Evolutionary conservation across 64 coral and sea anemone species (phyloP), one percentile per base, ranked within the genome.

Genomic region (Dendrophyllia cribrosa): DNA sequence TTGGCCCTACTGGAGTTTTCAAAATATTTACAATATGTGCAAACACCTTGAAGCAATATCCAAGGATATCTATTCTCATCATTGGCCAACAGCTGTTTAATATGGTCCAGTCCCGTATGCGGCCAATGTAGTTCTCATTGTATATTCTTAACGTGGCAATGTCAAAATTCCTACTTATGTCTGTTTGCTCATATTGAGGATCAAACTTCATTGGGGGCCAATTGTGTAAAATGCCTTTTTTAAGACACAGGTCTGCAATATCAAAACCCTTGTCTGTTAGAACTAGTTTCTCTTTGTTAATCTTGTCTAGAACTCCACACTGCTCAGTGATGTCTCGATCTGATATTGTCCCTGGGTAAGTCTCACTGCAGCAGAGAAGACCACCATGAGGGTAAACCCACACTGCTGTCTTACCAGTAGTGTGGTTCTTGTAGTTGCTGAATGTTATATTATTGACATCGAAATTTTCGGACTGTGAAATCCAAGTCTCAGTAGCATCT

Each of bases 11-110:
- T 78, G 88, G 74, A 65, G 25, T 89, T 66, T 79, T 89, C 16
- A 90, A 90, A 52, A 90, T 82, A 47, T 90, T 90, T 69, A 90
- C 88, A 90, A 90, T 16, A 53, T 91, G 65, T 53, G 67, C 89
- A 83, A 91, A 72, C 9, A 91, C 44, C 72, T 91, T 91, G 65
- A 72, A 66, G 43, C 66, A 68, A 59, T 83, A 67, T 34, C 89
- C 89, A 8, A 91, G 78, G 10, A 91, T n/a, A 74, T 83, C 89
- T 19, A 72, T 83, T 91, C 78, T 82, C n/a, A 34, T 79, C 17
- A 66, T 26, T 65, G 88, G 88, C 88, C 59, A 89, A 75, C 88
- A 89, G 48, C 58, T 77, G 64, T 79, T 89, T 48, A 89, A 68
- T 43, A 83, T 91, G 63, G 77, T 77, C 89, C 89, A 91, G 56